Base-by-base conservation (phyloP, 37 sponge, comb jelly and placozoan genomes). In the Lycopodina hypogea region DNA sequence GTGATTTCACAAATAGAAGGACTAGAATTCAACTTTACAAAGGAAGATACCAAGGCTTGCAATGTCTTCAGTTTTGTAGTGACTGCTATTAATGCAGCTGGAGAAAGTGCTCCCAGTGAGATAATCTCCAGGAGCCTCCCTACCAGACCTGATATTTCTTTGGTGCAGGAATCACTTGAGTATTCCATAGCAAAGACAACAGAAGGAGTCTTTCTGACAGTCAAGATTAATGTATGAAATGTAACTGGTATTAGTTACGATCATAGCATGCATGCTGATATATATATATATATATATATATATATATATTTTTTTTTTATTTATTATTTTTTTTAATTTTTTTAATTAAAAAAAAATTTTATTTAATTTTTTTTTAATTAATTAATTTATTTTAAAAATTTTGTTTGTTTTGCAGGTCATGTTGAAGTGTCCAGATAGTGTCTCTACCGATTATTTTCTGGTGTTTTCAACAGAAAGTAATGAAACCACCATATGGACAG, bases 71-170 rank as follows among this genome's bases (percentile, higher is more conserved):
- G 61, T 28, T 60, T 60, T 17, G 26, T 26, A 60, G 61, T 60
- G 6, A 60, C 24, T 6, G 61, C 61, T 26, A 22, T 8, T 23
- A 60, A 60, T 60, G 61, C 19, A 26, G 61, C 23, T 60, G 61
- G 61, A 28, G 24, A 7, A 7, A 17, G 61, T 60, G 23, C 19
- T n/a, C 61, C 61, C 11, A 60, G 61, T 60, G 61, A 60, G 61
- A 60, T 60, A 60, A 60, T 60, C 61, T 26, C 23, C 8, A 17
- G 61, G 61, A 60, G 61, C 23, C 61, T 60, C 61, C 61, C 61
- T 28, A 26, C 61, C 19, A 26, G 19, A 60, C 61, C 61, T 60
- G 61, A 60, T 28, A 60, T 60, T 7, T 60, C 61, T 17, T 6
- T 22, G 6, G 4, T 60, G 61, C 26, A 60, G 61, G 61, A 60